These are phyloP conservation scores for Lottia gigantea DNA, from an alignment of 2,888 invertebrate genomes.

Conservation along the genomic window DNA sequence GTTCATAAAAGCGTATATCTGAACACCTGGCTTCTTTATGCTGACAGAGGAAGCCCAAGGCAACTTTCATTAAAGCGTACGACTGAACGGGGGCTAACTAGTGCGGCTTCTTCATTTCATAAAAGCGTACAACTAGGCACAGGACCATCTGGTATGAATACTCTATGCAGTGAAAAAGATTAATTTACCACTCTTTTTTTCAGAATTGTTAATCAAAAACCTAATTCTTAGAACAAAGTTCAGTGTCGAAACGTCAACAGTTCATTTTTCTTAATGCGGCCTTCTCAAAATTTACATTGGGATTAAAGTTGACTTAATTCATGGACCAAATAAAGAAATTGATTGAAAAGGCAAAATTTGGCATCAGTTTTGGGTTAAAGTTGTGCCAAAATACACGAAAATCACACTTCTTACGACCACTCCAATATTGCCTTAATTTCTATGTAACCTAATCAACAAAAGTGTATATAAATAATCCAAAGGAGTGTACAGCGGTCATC, in stretches of 20 bases:
- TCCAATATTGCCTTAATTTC: background rate
- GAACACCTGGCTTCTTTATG: too few species aligned
- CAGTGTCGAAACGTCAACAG: background rate
- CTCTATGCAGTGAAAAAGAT: too few species aligned
- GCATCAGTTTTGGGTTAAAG: background rate
- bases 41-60: too few species aligned
- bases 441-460: background rate
- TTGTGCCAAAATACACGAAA: background rate
- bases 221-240: background rate
- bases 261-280: background rate
- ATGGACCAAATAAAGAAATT: slow-evolving; percentile 11
- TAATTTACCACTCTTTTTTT: too few species aligned
- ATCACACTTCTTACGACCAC: background rate
- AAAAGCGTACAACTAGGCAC: too few species aligned
- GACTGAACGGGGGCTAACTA: too few species aligned
- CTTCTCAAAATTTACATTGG: slow-evolving; percentile 2
- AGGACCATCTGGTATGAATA: too few species aligned
- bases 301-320: background rate
- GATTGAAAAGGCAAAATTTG: slow-evolving; percentile 8
- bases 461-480: background rate
- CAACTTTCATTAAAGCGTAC: too few species aligned
- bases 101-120: too few species aligned
- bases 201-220: background rate
- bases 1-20: too few species aligned
- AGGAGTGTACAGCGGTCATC: too few species aligned